phyloP scores from a whole-genome alignment of 2,797 vertebrate genomes.

The Lepilemur septentrionalis region DNA sequence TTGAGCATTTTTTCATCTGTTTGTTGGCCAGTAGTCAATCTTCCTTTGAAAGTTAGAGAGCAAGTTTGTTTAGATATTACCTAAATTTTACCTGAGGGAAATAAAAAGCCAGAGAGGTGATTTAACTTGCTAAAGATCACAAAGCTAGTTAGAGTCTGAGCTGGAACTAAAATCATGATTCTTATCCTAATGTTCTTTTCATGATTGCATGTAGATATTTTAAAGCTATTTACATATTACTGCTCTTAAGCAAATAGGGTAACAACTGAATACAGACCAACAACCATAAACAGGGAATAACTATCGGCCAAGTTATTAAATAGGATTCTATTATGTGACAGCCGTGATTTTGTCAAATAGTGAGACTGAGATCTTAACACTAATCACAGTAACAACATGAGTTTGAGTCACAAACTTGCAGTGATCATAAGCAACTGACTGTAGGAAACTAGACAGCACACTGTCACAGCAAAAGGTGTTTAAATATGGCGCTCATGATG shows the following conservation, averaged over 20 bases:
- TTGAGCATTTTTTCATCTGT: too few species aligned
- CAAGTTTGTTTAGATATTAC: background rate
- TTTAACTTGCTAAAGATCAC: background rate
- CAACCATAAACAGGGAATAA: background rate
- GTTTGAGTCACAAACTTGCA: background rate
- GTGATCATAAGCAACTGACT: background rate
- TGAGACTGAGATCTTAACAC: background rate
- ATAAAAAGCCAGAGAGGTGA: background rate
- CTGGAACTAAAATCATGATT: slow-evolving; percentile 5
- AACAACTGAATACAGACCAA: background rate
- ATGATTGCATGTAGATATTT: background rate
- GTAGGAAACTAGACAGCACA: background rate
- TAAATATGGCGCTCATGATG: background rate
- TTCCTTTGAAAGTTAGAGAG: background rate
- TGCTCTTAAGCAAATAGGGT: background rate
- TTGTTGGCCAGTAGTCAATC: too few species aligned
- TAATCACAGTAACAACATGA: background rate
- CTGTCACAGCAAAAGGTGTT: background rate
- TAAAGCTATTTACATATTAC: background rate
- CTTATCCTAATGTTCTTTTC: background rate
- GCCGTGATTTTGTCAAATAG: background rate
- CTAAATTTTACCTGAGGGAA: background rate
- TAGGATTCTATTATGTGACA: background rate
- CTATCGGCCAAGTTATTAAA: background rate
- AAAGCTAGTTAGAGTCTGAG: slow-evolving; percentile 1